A percentile compares a stretch with the other conserved stretches of the same genome.
Conservation (phyloP, 92 coral and sea anemone species). For the Heteractis magnifica region DNA sequence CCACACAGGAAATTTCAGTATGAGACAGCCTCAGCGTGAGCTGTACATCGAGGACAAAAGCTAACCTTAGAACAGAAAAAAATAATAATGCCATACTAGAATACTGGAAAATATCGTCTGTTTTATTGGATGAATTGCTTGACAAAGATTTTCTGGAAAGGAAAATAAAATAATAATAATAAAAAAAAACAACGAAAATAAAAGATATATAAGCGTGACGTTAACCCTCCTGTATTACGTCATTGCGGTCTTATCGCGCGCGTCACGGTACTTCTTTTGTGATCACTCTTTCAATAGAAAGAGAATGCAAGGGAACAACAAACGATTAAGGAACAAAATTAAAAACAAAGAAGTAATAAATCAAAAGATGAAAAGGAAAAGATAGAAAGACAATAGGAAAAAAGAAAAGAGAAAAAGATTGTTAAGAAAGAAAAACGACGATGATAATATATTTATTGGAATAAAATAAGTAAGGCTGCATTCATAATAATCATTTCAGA, state of each 20-base stretch:
- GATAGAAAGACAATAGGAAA: neutral
- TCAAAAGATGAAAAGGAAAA: neutral
- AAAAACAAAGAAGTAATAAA: neutral
- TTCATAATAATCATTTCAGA: neutral
- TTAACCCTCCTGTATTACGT: slow-evolving; percentile 1
- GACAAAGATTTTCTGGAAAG: neutral
- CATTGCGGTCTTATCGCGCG: neutral
- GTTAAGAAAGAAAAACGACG: neutral
- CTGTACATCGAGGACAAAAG: neutral
- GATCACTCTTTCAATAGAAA: no score
- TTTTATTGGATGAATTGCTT: neutral
- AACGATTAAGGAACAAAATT: neutral
- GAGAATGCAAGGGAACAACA: no score
- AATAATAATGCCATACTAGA: neutral
- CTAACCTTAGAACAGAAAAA: neutral
- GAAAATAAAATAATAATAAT: neutral
- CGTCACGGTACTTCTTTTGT: neutral
- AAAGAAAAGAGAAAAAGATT: no score
- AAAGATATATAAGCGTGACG: neutral
- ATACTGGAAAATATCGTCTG: neutral
- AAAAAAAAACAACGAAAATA: neutral
- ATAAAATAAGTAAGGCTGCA: neutral
- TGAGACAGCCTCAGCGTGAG: slow-evolving; percentile 21
- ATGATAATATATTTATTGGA: no score
- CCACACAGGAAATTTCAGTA: slow-evolving; percentile 26